Conservation (phyloP, 2,888 invertebrate species). For the Ennomos fuscantarius region DNA sequence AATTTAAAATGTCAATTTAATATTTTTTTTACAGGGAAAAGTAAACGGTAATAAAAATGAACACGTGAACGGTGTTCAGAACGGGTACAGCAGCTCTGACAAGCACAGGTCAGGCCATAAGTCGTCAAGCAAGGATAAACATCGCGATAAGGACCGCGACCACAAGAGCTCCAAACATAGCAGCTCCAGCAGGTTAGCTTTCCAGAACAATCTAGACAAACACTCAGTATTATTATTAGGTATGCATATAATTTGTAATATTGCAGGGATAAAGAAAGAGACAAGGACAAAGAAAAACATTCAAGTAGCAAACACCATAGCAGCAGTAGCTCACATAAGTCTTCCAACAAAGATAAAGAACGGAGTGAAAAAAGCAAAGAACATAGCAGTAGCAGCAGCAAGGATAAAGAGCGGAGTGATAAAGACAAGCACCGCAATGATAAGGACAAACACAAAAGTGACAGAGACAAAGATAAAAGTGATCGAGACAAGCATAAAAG, state of each 20-base stretch:
- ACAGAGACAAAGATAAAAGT: constrained; percentile 66
- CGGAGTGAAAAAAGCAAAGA: constrained; percentile 65
- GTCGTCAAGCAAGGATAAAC: constrained; percentile 88
- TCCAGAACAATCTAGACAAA: constrained; percentile 65
- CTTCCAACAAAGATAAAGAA: constrained; percentile 81
- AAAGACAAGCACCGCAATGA: constrained; percentile 62
- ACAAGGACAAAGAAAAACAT: constrained; percentile 84
- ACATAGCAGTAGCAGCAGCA: constrained; percentile 63
- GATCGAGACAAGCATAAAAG: constrained; percentile 65
- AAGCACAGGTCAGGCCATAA: constrained; percentile 87
- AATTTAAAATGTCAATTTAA: constrained; percentile 33
- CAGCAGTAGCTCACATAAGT: constrained; percentile 84
- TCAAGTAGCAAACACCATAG: constrained; percentile 83
- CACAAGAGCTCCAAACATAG: constrained; percentile 83
- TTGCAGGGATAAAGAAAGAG: constrained; percentile 81
- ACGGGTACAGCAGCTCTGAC: constrained; percentile 87
- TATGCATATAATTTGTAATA: constrained; percentile 30
- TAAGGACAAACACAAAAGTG: constrained; percentile 72
- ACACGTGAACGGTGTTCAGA: constrained; percentile 92
- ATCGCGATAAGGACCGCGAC: constrained; percentile 88
- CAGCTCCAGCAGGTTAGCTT: constrained; percentile 79
- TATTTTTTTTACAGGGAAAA: constrained; percentile 65
- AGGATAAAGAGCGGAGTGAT: constrained; percentile 56
- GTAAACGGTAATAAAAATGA: constrained; percentile 84
- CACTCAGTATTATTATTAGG: constrained; percentile 21